These are phyloP conservation scores for Lamprologus speciosus DNA, from an alignment of 2,113 vertebrate genomes.

Conservation along the genomic window DNA sequence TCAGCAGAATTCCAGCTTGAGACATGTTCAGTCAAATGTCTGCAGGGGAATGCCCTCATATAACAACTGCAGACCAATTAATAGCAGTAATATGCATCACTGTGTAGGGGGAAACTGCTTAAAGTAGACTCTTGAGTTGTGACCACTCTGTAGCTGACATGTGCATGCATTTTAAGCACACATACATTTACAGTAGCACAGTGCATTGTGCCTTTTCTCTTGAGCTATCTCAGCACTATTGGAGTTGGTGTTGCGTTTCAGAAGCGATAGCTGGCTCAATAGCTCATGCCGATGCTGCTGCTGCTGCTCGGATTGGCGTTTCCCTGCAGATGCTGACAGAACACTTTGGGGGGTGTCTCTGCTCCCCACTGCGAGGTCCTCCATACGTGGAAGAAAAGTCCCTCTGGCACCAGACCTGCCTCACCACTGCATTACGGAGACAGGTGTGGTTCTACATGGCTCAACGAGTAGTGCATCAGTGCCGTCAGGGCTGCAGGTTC, in stretches of 20 bases:
- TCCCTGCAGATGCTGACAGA: conserved; percentile 47
- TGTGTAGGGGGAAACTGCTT: neutral
- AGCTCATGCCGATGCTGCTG: neutral
- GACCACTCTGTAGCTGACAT: neutral
- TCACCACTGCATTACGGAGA: neutral
- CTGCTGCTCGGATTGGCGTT: conserved; percentile 16
- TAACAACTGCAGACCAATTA: neutral
- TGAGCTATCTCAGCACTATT: conserved; percentile 57
- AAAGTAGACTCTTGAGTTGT: conserved; percentile 19
- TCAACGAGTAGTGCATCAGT: neutral
- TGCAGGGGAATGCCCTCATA: neutral
- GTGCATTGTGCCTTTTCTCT: neutral
- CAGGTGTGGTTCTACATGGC: conserved; percentile 3
- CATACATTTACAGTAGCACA: neutral
- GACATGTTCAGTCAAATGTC: neutral
- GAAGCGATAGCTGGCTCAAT: conserved; percentile 30
- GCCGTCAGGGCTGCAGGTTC: neutral
- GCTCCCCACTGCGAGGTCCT: neutral
- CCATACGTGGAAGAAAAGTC: conserved; percentile 1
- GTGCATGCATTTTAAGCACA: neutral
- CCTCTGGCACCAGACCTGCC: neutral
- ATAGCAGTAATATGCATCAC: neutral
- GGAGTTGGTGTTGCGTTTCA: conserved; percentile 62
- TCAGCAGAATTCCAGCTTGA: neutral
- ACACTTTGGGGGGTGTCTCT: conserved; percentile 19